Evolutionary conservation across 2,113 vertebrate genomes (phyloP).

Genomic region (Dicaeum eximium): DNA sequence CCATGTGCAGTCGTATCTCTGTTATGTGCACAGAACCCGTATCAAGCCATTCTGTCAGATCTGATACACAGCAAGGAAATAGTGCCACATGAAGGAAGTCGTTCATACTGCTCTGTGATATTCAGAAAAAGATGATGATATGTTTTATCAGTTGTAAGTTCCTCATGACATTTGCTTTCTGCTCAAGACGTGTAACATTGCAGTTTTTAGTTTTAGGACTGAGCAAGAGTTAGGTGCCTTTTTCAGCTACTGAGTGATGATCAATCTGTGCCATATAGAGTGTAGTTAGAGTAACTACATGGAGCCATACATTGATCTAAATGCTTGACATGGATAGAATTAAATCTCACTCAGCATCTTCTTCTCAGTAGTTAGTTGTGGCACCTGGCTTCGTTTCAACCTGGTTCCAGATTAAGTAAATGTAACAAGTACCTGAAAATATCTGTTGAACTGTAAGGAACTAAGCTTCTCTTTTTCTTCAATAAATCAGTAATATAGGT

Average conservation of each 20-base stretch:
- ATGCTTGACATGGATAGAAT: neutral
- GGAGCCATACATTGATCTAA: neutral
- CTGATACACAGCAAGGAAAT: neutral
- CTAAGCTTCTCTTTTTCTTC: neutral
- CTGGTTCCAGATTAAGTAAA: neutral
- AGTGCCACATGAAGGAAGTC: slow-evolving; percentile 12
- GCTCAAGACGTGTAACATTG: neutral
- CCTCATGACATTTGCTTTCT: neutral
- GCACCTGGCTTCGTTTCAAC: neutral
- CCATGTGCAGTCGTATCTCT: neutral
- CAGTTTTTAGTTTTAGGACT: neutral
- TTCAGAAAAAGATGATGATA: neutral
- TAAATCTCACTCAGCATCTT: neutral
- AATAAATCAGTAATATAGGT: neutral
- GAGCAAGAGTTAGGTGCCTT: neutral
- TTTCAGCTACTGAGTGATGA: neutral
- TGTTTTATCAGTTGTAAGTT: neutral
- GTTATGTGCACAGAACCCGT: neutral
- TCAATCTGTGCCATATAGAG: neutral
- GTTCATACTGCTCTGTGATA: neutral
- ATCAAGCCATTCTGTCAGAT: neutral
- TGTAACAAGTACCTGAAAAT: neutral
- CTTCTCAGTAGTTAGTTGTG: neutral
- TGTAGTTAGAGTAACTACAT: neutral
- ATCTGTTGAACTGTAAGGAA: neutral